These are phyloP conservation scores for Bubo blakistoni DNA, from an alignment of 2,113 vertebrate genomes.

Conservation along the genomic window DNA sequence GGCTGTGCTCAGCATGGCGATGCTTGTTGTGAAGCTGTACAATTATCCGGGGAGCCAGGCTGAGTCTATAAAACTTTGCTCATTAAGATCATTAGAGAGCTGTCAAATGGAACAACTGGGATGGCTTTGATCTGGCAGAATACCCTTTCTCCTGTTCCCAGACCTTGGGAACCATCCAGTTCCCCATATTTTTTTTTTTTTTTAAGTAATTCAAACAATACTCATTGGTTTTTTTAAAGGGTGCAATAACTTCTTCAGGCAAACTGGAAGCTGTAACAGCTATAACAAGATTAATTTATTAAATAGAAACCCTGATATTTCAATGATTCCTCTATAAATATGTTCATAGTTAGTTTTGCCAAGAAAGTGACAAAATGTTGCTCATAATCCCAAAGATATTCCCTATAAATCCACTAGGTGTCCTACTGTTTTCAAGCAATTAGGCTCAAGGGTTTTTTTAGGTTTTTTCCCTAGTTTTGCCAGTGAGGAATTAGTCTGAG, in stretches of 20 bases:
- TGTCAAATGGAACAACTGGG: conserved; percentile 47
- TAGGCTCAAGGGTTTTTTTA: neutral
- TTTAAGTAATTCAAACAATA: neutral
- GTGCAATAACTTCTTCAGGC: neutral
- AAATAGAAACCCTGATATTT: conserved; percentile 3
- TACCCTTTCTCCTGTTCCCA: neutral
- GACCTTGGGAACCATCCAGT: conserved; percentile 11
- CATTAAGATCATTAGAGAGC: conserved; percentile 41
- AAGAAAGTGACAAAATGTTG: conserved; percentile 24
- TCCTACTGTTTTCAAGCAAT: conserved; percentile 66
- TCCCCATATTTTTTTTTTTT: neutral
- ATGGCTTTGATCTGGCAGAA: conserved; percentile 44
- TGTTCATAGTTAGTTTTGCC: neutral
- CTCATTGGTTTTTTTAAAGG: neutral
- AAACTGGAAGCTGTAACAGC: neutral
- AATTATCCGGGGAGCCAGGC: neutral
- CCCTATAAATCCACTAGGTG: conserved; percentile 62
- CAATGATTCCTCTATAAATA: neutral
- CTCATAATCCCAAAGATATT: conserved; percentile 8
- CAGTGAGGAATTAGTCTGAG: neutral
- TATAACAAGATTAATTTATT: conserved; percentile 19
- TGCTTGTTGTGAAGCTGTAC: neutral
- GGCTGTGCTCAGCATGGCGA: neutral
- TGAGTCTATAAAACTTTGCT: conserved; percentile 22
- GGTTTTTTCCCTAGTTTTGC: neutral